Percentiles rank a stretch among this genome's conserved stretches.
phyloP scores from a whole-genome alignment of 2,113 vertebrate species.

The Elachura formosa region DNA sequence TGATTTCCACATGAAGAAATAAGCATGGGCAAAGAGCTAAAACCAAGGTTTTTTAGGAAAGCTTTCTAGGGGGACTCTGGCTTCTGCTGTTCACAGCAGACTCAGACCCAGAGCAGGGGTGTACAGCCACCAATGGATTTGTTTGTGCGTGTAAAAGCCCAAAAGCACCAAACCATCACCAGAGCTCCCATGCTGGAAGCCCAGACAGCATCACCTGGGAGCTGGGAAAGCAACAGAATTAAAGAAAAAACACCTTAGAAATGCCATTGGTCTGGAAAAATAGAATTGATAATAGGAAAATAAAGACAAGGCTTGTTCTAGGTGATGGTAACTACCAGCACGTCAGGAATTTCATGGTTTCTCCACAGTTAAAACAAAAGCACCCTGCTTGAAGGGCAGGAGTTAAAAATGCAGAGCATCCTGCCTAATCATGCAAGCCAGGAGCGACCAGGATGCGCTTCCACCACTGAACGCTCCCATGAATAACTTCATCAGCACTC shows the following conservation, averaged over 20 bases:
- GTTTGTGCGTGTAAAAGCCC: neutral
- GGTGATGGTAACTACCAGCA: neutral
- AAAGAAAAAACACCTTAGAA: neutral
- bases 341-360: neutral
- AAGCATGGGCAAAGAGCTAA: neutral
- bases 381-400: neutral
- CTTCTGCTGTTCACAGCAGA: neutral
- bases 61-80: neutral
- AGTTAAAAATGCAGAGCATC: neutral
- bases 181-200: neutral
- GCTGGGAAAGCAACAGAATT: neutral
- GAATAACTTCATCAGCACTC: neutral
- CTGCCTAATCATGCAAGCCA: neutral
- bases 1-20: neutral
- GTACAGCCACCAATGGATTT: neutral
- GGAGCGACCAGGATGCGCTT: neutral
- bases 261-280: neutral
- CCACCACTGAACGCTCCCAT: neutral
- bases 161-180: neutral
- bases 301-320: neutral
- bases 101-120: neutral
- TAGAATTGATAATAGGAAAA: neutral
- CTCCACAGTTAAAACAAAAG: neutral
- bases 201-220: neutral
- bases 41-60: neutral